Evolutionary conservation across 2,888 invertebrate genomes (phyloP).

Genomic region (Drosophila ezoana): DNA sequence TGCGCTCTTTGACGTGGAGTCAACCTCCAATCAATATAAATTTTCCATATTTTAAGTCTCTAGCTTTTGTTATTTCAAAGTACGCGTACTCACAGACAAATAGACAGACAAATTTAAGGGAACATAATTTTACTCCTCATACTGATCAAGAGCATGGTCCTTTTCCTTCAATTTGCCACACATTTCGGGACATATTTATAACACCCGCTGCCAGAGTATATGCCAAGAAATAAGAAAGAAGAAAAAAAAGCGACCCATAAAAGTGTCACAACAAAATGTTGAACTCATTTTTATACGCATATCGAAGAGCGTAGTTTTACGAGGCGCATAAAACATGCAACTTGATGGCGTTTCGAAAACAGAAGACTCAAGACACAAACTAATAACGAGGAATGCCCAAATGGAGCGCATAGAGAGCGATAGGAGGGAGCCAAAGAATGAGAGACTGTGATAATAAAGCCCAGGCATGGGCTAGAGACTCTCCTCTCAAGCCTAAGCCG

Average conservation of each 20-base stretch:
- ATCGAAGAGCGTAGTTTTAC: constrained; percentile 51
- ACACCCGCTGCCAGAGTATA: not conserved
- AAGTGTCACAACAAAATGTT: constrained; percentile 79
- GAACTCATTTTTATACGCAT: constrained; percentile 70
- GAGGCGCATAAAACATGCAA: constrained; percentile 70
- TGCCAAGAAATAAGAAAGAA: constrained; percentile 6
- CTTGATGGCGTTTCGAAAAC: constrained; percentile 67
- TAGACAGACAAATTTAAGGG: too few species aligned
- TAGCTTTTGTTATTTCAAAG: too few species aligned
- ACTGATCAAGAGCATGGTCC: not conserved
- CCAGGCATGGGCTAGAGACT: constrained; percentile 1
- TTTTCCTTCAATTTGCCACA: constrained; percentile 5
- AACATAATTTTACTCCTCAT: too few species aligned
- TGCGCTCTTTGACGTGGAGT: too few species aligned
- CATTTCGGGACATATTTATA: constrained; percentile 12
- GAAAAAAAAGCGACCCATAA: constrained; percentile 40
- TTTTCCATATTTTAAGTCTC: too few species aligned
- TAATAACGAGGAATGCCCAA: constrained; percentile 69
- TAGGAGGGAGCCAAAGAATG: not conserved
- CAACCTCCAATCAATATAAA: too few species aligned
- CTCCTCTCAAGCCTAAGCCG: constrained; percentile 62
- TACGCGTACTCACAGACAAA: too few species aligned
- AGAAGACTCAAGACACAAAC: constrained; percentile 73
- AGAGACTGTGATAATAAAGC: constrained; percentile 10
- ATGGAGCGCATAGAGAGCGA: constrained; percentile 26